Conservation (phyloP, 2,888 invertebrate species). For the Criorhina ranunculi region DNA sequence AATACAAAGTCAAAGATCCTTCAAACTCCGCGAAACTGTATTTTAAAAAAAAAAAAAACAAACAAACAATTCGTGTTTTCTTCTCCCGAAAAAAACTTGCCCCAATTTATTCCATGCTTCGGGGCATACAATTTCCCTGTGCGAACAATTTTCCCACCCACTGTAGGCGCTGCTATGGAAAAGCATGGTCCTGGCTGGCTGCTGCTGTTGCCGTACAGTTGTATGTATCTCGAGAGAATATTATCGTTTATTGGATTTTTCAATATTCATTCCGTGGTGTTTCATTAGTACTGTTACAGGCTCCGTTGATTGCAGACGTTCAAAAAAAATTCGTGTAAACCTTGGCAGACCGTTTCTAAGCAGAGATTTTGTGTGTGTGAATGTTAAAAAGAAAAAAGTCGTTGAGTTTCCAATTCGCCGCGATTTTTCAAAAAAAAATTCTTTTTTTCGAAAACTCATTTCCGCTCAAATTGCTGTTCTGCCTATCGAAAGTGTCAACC, state of each 20-base stretch:
- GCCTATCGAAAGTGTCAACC: conserved; percentile 45
- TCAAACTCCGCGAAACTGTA: conserved; percentile 1
- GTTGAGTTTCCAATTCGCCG: background rate
- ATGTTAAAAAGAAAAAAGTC: background rate
- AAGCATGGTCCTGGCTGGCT: conserved; percentile 65
- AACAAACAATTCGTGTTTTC: background rate
- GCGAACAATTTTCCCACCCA: conserved; percentile 72
- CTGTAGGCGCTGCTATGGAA: conserved; percentile 49
- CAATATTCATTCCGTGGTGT: conserved; percentile 76
- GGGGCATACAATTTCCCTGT: conserved; percentile 48
- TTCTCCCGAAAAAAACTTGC: background rate
- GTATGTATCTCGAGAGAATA: conserved; percentile 73
- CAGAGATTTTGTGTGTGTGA: conserved; percentile 46
- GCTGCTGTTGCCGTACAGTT: conserved; percentile 42
- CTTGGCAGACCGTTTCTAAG: conserved; percentile 18
- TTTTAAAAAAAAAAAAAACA: background rate
- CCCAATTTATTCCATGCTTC: conserved; percentile 9
- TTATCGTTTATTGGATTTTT: conserved; percentile 77
- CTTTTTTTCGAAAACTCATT: conserved; percentile 48
- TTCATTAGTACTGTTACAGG: conserved; percentile 84
- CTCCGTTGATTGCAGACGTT: conserved; percentile 83
- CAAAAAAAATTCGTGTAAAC: conserved; percentile 70
- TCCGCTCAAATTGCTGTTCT: conserved; percentile 62
- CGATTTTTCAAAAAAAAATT: conserved; percentile 2
- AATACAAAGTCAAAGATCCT: no score